Conservation (phyloP, 92 coral and sea anemone genomes). For the Chrysogorgia sp. region DNA sequence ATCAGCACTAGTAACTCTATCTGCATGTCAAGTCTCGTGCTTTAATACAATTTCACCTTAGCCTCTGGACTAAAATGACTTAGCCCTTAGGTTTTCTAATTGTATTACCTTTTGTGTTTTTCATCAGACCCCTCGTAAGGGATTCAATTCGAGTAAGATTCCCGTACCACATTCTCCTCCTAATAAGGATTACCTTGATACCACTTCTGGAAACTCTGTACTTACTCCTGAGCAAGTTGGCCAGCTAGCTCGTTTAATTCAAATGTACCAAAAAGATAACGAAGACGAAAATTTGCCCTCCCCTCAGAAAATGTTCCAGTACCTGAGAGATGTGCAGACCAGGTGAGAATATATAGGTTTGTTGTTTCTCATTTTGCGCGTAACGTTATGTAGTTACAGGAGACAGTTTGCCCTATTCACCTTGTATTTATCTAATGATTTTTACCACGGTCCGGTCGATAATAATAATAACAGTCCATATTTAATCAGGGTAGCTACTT, state of each 20-base stretch:
- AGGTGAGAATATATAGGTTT: conserved; percentile 29
- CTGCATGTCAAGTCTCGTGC: too few relatives aligned
- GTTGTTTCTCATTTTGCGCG: neutral
- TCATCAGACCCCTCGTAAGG: conserved; percentile 32
- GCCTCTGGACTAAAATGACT: too few relatives aligned
- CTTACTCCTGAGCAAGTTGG: conserved; percentile 71
- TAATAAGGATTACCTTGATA: conserved; percentile 67
- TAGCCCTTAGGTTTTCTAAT: too few relatives aligned
- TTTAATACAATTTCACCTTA: too few relatives aligned
- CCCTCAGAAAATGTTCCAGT: conserved; percentile 55
- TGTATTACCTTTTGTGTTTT: neutral
- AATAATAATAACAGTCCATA: too few relatives aligned
- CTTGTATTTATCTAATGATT: neutral
- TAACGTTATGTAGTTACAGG: too few relatives aligned
- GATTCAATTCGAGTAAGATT: conserved; percentile 15
- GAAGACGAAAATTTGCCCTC: conserved; percentile 37
- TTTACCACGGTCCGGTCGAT: too few relatives aligned
- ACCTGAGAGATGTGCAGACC: conserved; percentile 57
- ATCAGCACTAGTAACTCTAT: too few relatives aligned
- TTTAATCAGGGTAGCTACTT: too few relatives aligned
- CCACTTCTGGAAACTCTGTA: conserved; percentile 54
- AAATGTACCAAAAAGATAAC: conserved; percentile 55
- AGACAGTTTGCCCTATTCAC: neutral
- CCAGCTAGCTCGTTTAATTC: conserved; percentile 55
- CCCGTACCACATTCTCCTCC: conserved; percentile 79